phyloP scores from a whole-genome alignment of 2,113 vertebrate species.

The Tringa solitaria region DNA sequence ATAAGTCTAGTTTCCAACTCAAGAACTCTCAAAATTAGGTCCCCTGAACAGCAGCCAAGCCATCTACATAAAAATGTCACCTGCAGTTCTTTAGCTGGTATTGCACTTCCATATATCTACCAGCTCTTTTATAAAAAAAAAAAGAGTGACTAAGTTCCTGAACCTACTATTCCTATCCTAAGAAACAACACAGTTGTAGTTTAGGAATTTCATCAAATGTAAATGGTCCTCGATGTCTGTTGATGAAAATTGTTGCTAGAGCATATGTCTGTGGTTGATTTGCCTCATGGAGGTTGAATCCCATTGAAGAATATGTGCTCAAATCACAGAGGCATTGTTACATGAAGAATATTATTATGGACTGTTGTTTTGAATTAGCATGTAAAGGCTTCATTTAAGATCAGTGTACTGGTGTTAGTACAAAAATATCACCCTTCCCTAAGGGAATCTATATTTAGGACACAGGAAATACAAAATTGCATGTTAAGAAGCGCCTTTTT shows the following conservation, averaged over 20 bases:
- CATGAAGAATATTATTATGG: background rate
- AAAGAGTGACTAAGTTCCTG: background rate
- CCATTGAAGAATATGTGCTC: background rate
- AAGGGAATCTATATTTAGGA: background rate
- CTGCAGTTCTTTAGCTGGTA: background rate
- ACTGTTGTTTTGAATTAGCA: background rate
- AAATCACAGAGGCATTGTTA: background rate
- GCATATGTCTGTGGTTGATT: background rate
- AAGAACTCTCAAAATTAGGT: background rate
- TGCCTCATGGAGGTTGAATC: background rate
- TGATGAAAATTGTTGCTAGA: background rate
- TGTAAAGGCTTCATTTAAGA: background rate
- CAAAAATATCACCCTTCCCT: background rate
- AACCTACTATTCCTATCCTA: background rate
- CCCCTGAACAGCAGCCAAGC: background rate
- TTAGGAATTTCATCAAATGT: background rate
- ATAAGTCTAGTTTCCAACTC: background rate
- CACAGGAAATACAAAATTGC: background rate
- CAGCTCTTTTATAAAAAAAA: background rate
- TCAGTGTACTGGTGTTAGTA: background rate
- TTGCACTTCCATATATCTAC: background rate
- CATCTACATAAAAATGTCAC: background rate
- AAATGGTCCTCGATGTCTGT: background rate
- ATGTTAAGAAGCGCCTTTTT: background rate
- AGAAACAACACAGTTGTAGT: background rate